Evolutionary conservation across 1,140 invertebrate genomes (phyloP), one percentile per base, ranked within the genome.

Genomic region (Scaptomyza hsui): DNA sequence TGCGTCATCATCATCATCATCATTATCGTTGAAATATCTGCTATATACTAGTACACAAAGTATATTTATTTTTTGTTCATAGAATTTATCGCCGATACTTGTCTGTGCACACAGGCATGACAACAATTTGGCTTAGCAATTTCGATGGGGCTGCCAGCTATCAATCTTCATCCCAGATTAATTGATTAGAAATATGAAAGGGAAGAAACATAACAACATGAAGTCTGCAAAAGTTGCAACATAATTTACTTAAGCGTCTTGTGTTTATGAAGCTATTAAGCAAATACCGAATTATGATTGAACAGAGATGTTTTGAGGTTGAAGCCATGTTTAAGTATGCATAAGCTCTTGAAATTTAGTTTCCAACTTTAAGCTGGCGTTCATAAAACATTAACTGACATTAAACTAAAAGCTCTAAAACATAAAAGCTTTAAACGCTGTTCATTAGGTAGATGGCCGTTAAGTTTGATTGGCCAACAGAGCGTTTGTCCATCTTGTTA

Each of bases 91-190:
- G 12, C 26, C 26, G 26, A 29, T 35, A 15, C 29, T 47, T 21
- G 12, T 2, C 52, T 55, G 37, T 39, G 39, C 44, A 45, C 21
- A 55, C 60, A 45, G 12, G 61, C 29, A 42, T 60, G 57, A 65
- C 44, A 21, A 56, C 37, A 47, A 44, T 29, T 55, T 67, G 13
- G 41, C 24, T 56, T 21, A 41, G 55, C 37, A 47, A 44, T 51
- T 55, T 70, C 19, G 26, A 64, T 29, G 16, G 16, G 32, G 49
- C 32, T 74, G 52, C 62, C 55, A 39, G 68, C 35, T 74, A 85
- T 85, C 76, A 80, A 74, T 80, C 72, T 85, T 80, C 60, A 62
- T 85, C 65, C 59, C 35, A 64, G 41, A 65, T 59, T 80, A 80
- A 76, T 86, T 75, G 71, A 59, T 64, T 51, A 44, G 6, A 42